Evolutionary conservation across 1,140 invertebrate genomes (phyloP), one percentile per base, ranked within the genome.

Genomic region (Leucophenga varia): DNA sequence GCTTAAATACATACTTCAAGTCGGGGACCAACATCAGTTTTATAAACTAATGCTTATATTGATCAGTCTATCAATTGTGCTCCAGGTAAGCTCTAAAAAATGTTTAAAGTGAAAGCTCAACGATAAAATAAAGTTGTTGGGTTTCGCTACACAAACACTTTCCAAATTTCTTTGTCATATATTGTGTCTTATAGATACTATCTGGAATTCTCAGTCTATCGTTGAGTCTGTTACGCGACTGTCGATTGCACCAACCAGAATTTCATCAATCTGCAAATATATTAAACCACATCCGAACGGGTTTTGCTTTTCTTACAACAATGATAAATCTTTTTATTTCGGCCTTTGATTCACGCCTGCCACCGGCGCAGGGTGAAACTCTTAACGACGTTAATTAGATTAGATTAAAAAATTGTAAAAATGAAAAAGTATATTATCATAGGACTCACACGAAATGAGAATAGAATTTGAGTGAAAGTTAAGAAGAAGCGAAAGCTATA

Each of bases 1-100:
- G 63, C 76, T 95, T 7, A 93, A 93, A 74, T 92, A 92, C 59
- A 85, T 93, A 12, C 80, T 94, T 0, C 87, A 89, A 81, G 85
- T 90, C 3, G 89, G 89, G 17, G 81, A 86, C 13, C 84, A 86
- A 58, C 89, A 92, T 70, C 86, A 91, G 67, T 92, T 91, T 74
- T 93, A 92, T 64, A 84, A 82, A 37, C 76, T 91, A 16, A 86
- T 93, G 81, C 72, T 95, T 3, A 82, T 82, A 22, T 80, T 94
- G 31, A 93, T 95, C 52, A 85, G 84, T 25, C 79, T 87, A 16
- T 93, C 90, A 7, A 91, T 95, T 43, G 81, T 90, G n/a, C 76
- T 95, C 47, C 91, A 95, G 88, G 91, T 93, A 77, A 79, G 54
- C 47, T 25, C 14, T 6, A n/a, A n/a, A n/a, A n/a, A n/a, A n/a